Evolutionary conservation across 1,140 invertebrate species (phyloP), one percentile per base, ranked within the genome.

Genomic region (Diabrotica undecimpunctata): DNA sequence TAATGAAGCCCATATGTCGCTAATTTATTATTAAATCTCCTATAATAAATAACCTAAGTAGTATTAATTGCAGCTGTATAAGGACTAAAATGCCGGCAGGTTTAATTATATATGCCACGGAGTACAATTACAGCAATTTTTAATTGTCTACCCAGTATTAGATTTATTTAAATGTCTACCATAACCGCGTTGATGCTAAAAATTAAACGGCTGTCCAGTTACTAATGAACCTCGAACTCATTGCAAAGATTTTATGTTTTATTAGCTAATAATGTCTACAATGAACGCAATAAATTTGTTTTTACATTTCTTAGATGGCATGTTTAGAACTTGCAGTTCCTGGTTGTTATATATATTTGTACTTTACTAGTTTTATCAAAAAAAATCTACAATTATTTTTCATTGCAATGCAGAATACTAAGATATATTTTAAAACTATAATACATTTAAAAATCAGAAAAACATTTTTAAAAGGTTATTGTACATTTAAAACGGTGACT

Each of bases 171-270:
- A 46, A 46, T 46, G n/a, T 25, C 25, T 25, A 25, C 25, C 25
- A 25, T 25, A 25, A 25, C 25, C 25, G 25, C 25, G 25, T 25
- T 46, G 41, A 46, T 46, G 8, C 8, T 46, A 10, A 46, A 46
- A 46, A 46, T 46, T 46, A 46, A 46, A 10, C 8, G 41, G 41
- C 41, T 46, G n/a, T 46, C 25, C 41, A 46, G 41, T 46, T 46
- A n/a, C 41, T 46, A 46, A 46, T 46, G 41, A 46, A 46, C 41
- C 41, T 46, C 41, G 41, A 46, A 54, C 53, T 54, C 53, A 25
- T 54, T 54, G 53, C 53, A 54, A 54, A 13, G 53, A 46, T 8
- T 46, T 46, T 10, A 46, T 46, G 41, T 46, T 46, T 8, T 46
- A 46, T 46, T 10, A 8, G 41, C 41, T 46, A 46, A 46, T 46